Evolutionary conservation across 2,888 invertebrate species (phyloP), one percentile per base, ranked within the genome.

Genomic region (Yponomeuta sedellus): DNA sequence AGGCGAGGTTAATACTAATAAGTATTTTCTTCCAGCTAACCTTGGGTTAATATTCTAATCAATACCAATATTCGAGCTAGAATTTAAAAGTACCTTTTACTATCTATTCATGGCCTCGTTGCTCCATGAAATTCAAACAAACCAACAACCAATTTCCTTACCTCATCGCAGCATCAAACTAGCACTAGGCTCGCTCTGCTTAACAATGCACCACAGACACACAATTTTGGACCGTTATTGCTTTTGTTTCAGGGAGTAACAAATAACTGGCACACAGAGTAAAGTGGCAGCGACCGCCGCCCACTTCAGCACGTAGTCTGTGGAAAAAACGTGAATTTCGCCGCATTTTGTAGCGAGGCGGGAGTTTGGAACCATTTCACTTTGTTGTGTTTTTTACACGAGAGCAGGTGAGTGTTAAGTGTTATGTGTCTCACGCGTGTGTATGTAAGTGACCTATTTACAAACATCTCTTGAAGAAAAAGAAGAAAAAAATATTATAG

Each of bases 301-400:
- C 61, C 62, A 62, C 62, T 62, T 11, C 39, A 62, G 62, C 62
- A 62, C 62, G 62, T 62, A 62, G 25, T 28, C 62, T 39, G n/a
- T 62, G 62, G 10, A 20, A 25, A 20, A 52, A 52, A 52, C 59
- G 20, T 4, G 22, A 20, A 22, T 59, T 59, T 59, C 25, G 5
- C 20, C 22, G 20, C 25, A 59, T 59, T 59, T 25, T 20, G 59
- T 20, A 10, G 20, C 22, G 25, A 59, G 59, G 25, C 20, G 22
- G n/a, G 20, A 59, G 22, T 59, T 59, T 59, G 20, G 22, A 59
- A 59, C 22, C 22, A 20, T 59, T 34, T 59, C 22, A 25, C 59
- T 11, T 20, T 20, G 59, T 25, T 59, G n/a, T 59, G 11, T 25
- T 59, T 20, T 58, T 59, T 57, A n/a, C 19, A 6, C 20, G 57